These are phyloP conservation scores for Struthio camelus DNA, from an alignment of 2,113 vertebrate genomes.

Conservation along the genomic window DNA sequence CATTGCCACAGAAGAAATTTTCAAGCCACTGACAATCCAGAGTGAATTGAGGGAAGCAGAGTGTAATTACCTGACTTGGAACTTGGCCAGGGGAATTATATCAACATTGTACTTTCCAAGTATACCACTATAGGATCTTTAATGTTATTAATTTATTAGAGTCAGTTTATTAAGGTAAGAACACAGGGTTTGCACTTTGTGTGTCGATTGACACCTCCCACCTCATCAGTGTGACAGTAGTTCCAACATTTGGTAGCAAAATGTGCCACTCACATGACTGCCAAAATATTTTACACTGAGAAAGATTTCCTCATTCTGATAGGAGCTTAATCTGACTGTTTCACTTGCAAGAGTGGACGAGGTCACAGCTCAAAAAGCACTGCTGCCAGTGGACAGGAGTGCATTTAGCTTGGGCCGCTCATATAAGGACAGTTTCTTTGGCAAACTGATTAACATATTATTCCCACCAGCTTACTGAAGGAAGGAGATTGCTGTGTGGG, in stretches of 20 bases:
- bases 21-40: background rate
- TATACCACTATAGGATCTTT: background rate
- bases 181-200: accelerated
- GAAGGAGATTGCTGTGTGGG: background rate
- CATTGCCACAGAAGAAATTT: accelerated
- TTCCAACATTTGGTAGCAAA: accelerated
- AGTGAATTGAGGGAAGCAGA: accelerated
- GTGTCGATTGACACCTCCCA: background rate
- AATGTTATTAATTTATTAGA: background rate
- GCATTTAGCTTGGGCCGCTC: background rate
- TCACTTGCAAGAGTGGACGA: background rate
- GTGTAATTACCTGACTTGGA: background rate
- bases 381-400: background rate
- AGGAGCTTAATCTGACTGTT: background rate
- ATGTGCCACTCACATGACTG: accelerated
- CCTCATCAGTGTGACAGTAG: background rate
- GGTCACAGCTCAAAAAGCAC: background rate
- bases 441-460: accelerated
- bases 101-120: background rate
- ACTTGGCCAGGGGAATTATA: background rate
- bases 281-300: background rate
- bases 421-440: background rate
- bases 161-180: background rate
- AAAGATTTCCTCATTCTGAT: background rate
- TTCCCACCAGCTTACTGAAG: background rate